phyloP scores from a whole-genome alignment of 2,888 invertebrate genomes.

The Tiliacea aurago region DNA sequence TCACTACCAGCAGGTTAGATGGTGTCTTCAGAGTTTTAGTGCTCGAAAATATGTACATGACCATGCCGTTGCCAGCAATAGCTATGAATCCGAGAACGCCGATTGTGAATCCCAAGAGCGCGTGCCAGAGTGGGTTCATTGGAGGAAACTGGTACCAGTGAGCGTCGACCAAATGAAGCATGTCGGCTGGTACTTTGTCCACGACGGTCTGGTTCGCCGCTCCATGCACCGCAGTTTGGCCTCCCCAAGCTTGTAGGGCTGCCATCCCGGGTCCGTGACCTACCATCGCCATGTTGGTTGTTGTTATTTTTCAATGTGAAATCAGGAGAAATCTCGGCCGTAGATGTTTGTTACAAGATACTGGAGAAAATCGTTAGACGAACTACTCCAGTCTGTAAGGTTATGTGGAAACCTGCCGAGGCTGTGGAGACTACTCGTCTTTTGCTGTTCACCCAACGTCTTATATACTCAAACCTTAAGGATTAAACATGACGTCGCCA shows the following conservation, averaged over 20 bases:
- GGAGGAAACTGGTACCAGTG: slow-evolving; percentile 97
- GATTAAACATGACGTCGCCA: slow-evolving; percentile 81
- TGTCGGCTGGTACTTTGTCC: slow-evolving; percentile 94
- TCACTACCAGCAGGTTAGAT: slow-evolving; percentile 97
- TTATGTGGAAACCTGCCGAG: slow-evolving; percentile 79
- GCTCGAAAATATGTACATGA: slow-evolving; percentile 93
- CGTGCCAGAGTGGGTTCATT: slow-evolving; percentile 97
- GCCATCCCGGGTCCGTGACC: slow-evolving; percentile 85
- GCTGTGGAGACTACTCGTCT: slow-evolving; percentile 87
- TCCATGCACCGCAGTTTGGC: slow-evolving; percentile 85
- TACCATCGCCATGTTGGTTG: slow-evolving; percentile 79
- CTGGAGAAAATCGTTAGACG: slow-evolving; percentile 90
- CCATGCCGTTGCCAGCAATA: slow-evolving; percentile 93
- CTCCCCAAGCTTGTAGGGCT: slow-evolving; percentile 87
- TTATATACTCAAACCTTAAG: slow-evolving; percentile 83
- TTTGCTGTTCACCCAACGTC: slow-evolving; percentile 66
- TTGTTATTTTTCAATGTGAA: slow-evolving; percentile 67
- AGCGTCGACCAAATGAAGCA: slow-evolving; percentile 94
- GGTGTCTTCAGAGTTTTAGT: slow-evolving; percentile 95
- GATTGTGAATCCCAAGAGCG: slow-evolving; percentile 94
- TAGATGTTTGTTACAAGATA: slow-evolving; percentile 87
- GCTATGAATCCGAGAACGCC: slow-evolving; percentile 93
- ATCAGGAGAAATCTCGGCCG: slow-evolving; percentile 74
- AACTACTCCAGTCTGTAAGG: slow-evolving; percentile 89
- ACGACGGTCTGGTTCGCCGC: slow-evolving; percentile 94